Base-by-base conservation (phyloP, 2,888 invertebrate genomes). In the Brenthis hecate region DNA sequence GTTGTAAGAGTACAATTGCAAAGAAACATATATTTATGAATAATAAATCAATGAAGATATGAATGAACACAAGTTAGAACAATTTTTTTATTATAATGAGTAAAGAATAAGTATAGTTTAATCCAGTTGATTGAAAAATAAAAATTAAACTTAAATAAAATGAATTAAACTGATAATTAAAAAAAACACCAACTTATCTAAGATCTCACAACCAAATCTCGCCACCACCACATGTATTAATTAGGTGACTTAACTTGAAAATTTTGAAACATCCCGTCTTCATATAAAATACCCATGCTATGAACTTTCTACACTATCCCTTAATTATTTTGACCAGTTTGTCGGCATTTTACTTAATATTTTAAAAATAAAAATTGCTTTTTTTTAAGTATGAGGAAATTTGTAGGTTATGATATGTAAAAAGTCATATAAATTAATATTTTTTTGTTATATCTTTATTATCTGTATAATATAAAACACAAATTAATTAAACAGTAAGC, bases 231-330 rank as follows among this genome's bases (percentile, higher is more conserved):
- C 53, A 53, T 43, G 36, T 62, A 65, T 50, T 23, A 55, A 65
- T 47, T 51, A 36, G 55, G 56, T 14, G 62, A 71, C 71, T 71
- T 71, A 71, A 63, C 71, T 71, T 54, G 51, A 58, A 13, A 71
- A 66, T 65, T 58, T 50, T 50, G 3, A 55, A 53, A 53, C 55
- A 54, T 65, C 62, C 70, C 64, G 43, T 69, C 71, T 71, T 71
- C 71, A n/a, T 65, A 36, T 66, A 48, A 61, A 62, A 19, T 54
- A 63, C 32, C 63, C 55, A 67, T 64, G 64, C 67, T 64, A 67
- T 67, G 60, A 58, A 14, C 13, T 63, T 62, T 56, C 60, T 68
- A 68, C 11, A 47, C 28, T 69, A 69, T 50, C 11, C 50, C 61
- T 43, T 16, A 19, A 36, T 11, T 43, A 43, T 43, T 23, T 57